A percentile compares a stretch with the other conserved stretches of the same genome.
Conservation (phyloP, 2,797 vertebrate genomes). For the Cichlasoma orientale region DNA sequence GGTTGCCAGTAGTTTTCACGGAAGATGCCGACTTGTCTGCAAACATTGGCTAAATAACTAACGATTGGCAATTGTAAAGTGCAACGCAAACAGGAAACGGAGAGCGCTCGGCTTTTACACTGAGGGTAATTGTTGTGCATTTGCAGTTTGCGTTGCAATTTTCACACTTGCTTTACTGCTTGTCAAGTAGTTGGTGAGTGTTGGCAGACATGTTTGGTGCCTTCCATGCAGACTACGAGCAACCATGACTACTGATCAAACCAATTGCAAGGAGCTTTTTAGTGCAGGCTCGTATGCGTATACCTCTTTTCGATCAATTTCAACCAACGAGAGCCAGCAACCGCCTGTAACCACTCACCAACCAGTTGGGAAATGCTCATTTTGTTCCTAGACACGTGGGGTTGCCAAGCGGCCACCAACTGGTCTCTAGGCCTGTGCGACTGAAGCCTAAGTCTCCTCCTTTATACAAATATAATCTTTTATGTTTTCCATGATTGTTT, state of each 20-base stretch:
- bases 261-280: background rate
- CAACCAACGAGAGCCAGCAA: background rate
- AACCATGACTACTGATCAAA: background rate
- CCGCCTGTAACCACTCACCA: too few relatives aligned
- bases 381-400: background rate
- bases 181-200: background rate
- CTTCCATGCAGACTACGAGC: background rate
- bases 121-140: background rate
- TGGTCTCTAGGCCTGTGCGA: background rate
- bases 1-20: background rate
- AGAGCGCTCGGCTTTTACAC: background rate
- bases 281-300: background rate
- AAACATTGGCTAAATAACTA: too few relatives aligned
- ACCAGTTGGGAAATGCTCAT: background rate
- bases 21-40: too few relatives aligned
- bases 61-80: too few relatives aligned
- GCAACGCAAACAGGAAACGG: too few relatives aligned
- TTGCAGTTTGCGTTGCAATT: background rate
- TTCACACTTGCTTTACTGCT: background rate
- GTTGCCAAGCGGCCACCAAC: background rate
- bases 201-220: background rate
- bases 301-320: background rate
- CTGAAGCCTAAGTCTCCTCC: background rate
- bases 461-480: conserved; percentile 10
- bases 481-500: conserved; percentile 23